Percentiles rank a stretch among this genome's conserved stretches.
Conservation (phyloP, 1,140 invertebrate species). For the Teleopsis dalmanni region DNA sequence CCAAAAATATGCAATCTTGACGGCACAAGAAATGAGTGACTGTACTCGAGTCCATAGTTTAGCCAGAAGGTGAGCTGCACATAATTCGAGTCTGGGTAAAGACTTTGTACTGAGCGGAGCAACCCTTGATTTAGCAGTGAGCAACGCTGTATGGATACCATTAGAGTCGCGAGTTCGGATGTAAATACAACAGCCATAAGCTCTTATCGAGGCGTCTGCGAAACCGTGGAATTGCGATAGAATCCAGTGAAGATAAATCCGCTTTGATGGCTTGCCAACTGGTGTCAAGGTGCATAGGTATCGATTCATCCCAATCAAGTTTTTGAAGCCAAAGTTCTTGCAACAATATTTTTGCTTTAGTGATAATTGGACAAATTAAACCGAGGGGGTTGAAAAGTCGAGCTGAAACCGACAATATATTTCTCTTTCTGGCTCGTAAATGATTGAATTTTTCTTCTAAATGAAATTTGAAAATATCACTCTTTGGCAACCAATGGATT, state of each 20-base stretch:
- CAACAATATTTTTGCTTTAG: constrained; percentile 42
- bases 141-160: constrained; percentile 1
- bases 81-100: constrained; percentile 17
- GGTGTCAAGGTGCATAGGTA: constrained; percentile 21
- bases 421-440: too few species aligned
- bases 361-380: constrained; percentile 36
- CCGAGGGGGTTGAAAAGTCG: constrained; percentile 46
- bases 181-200: constrained; percentile 38
- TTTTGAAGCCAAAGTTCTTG: constrained; percentile 42
- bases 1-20: constrained; percentile 18
- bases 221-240: constrained; percentile 25
- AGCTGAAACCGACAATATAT: constrained; percentile 19
- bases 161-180: constrained; percentile 14
- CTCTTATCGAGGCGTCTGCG: constrained; percentile 30
- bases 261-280: constrained; percentile 17
- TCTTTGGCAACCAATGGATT: background rate
- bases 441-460: background rate
- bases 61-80: constrained; percentile 13
- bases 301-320: constrained; percentile 42
- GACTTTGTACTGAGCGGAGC: constrained; percentile 13
- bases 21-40: background rate
- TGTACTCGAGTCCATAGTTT: constrained; percentile 10
- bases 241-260: constrained; percentile 11
- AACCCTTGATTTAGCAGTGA: constrained; percentile 13
- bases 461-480: constrained; percentile 2